Conservation (phyloP, 2,888 invertebrate species). For the Parnassius glacialis region DNA sequence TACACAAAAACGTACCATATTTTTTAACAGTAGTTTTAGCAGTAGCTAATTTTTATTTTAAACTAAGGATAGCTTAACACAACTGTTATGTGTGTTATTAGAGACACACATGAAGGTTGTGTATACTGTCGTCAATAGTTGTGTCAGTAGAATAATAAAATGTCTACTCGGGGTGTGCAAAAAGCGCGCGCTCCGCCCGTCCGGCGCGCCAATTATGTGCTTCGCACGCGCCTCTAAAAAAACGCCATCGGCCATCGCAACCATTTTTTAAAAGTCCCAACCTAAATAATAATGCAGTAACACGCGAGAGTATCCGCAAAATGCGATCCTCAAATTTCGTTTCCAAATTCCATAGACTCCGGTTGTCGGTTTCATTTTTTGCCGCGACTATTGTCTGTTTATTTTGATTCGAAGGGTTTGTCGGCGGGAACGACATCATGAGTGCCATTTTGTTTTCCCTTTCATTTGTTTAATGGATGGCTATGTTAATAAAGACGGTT, state of each 20-base stretch:
- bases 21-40: too few relatives aligned
- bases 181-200: conserved; percentile 54
- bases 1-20: too few relatives aligned
- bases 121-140: too few relatives aligned
- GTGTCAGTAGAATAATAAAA: conserved; percentile 1
- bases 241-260: conserved; percentile 61
- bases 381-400: conserved; percentile 69
- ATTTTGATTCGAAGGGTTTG: conserved; percentile 53
- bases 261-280: conserved; percentile 70
- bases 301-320: conserved; percentile 79
- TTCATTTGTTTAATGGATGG: conserved; percentile 39
- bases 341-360: conserved; percentile 68
- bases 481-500: conserved; percentile 40
- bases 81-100: too few relatives aligned
- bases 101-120: too few relatives aligned
- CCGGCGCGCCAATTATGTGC: conserved; percentile 69
- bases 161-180: conserved; percentile 36
- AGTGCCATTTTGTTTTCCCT: conserved; percentile 33
- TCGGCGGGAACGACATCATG: conserved; percentile 40
- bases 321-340: conserved; percentile 78
- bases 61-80: too few relatives aligned
- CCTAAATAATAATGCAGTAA: conserved; percentile 80
- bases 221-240: conserved; percentile 78
- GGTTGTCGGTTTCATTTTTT: conserved; percentile 60
- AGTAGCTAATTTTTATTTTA: too few relatives aligned